A percentile compares a stretch with the other conserved stretches of the same genome.
phyloP scores from a whole-genome alignment of 2,797 vertebrate species.

The Cheirogaleus major region DNA sequence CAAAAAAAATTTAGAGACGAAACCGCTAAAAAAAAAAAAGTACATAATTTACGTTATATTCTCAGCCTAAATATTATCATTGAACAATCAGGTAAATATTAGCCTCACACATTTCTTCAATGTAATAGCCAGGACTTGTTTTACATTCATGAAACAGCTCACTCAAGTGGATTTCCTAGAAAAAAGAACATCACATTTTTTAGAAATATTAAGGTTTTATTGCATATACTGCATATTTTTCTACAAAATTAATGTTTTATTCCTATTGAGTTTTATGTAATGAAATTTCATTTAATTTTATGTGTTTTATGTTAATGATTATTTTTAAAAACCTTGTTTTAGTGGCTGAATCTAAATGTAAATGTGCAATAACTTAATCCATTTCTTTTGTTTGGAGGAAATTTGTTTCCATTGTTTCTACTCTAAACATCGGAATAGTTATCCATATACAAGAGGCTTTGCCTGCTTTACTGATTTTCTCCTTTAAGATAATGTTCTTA shows the following conservation, averaged over 20 bases:
- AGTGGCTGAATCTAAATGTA: background rate
- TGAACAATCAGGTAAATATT: constrained; percentile 29
- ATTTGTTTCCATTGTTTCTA: background rate
- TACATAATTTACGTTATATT: constrained; percentile 40
- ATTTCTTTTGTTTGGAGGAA: constrained; percentile 24
- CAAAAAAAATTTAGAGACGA: background rate
- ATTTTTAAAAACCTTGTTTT: constrained; percentile 30
- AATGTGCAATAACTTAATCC: background rate
- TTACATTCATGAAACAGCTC: background rate
- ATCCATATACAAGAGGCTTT: background rate
- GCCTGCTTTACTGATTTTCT: background rate
- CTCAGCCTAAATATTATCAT: constrained; percentile 51
- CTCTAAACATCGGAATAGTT: background rate
- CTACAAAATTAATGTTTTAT: background rate
- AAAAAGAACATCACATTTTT: background rate
- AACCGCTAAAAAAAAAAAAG: constrained; percentile 14
- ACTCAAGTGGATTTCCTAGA: background rate
- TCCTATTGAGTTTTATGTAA: background rate
- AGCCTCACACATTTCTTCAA: constrained; percentile 28
- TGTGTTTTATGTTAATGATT: background rate
- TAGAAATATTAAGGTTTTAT: background rate
- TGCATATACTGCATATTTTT: background rate
- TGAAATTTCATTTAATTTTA: constrained; percentile 29
- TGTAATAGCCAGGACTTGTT: background rate
- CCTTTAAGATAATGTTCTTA: background rate